These are phyloP conservation scores for Polylopha cassiicola DNA, from an alignment of 2,888 invertebrate genomes.

Conservation along the genomic window DNA sequence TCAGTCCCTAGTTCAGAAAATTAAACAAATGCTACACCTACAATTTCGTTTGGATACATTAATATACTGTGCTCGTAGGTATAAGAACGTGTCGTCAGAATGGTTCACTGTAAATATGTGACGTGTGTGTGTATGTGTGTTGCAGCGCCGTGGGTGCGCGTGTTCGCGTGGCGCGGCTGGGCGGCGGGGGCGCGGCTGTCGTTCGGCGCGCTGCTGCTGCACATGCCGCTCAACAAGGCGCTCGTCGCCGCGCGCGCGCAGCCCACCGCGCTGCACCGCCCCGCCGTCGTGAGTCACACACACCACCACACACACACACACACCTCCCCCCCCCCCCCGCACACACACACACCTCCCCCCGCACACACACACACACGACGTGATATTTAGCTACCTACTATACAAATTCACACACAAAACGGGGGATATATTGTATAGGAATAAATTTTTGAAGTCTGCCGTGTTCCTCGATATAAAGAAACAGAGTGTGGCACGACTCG, in stretches of 20 bases:
- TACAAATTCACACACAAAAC: too few relatives aligned
- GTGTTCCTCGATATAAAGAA: too few relatives aligned
- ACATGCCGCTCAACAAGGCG: conserved; percentile 64
- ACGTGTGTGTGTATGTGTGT: neutral
- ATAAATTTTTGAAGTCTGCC: too few relatives aligned
- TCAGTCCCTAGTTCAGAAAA: too few relatives aligned
- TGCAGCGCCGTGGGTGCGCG: conserved; percentile 46
- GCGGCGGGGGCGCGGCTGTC: conserved; percentile 59
- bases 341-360: too few relatives aligned
- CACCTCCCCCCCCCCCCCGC: too few relatives aligned
- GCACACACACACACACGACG: too few relatives aligned
- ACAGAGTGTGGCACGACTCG: too few relatives aligned
- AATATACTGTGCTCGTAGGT: neutral
- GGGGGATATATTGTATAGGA: too few relatives aligned
- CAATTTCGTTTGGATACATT: neutral
- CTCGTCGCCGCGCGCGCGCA: conserved; percentile 47
- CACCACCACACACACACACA: neutral
- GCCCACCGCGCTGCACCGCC: conserved; percentile 49
- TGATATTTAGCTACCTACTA: too few relatives aligned
- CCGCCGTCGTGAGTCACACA: conserved; percentile 38
- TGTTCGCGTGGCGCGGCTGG: conserved; percentile 53
- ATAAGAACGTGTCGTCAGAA: neutral
- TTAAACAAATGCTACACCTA: neutral
- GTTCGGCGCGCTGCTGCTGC: conserved; percentile 65
- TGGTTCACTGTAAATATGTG: too few relatives aligned